Percentiles rank a stretch among this genome's conserved stretches.
Evolutionary conservation across 1,140 invertebrate species (phyloP).

Genomic region (Pseudachorutes palmiensis): DNA sequence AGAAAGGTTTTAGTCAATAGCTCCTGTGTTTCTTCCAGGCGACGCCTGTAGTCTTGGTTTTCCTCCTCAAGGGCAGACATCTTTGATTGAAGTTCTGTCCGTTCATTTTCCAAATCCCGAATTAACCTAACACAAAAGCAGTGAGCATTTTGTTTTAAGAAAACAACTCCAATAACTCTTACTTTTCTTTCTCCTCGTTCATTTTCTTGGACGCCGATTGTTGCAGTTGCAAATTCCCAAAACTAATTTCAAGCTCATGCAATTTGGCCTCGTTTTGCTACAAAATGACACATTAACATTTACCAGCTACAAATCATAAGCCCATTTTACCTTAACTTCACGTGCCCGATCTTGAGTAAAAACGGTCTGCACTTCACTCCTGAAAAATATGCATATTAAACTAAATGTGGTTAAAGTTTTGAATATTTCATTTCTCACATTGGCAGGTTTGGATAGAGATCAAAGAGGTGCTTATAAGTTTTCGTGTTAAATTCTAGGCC

Average conservation of each 20-base stretch:
- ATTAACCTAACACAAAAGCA: neutral
- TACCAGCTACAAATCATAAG: no score
- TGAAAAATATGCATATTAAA: conserved; percentile 14
- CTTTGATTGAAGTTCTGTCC: neutral
- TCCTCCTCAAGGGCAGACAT: neutral
- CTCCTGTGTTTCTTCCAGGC: neutral
- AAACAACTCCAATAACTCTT: neutral
- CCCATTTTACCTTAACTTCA: conserved; percentile 10
- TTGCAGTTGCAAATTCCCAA: neutral
- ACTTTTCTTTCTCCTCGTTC: conserved; percentile 5
- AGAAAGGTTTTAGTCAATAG: neutral
- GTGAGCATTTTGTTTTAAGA: neutral
- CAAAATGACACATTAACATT: conserved; percentile 4
- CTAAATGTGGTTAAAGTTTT: no score
- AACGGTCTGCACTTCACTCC: conserved; percentile 32
- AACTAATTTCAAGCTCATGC: neutral
- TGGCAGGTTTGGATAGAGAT: conserved; percentile 28
- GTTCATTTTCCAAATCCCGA: neutral
- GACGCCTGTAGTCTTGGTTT: neutral
- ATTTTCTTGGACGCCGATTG: neutral
- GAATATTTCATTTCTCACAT: conserved; percentile 18
- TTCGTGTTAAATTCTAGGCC: conserved; percentile 22
- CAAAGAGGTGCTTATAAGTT: conserved; percentile 33
- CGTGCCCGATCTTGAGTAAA: conserved; percentile 24
- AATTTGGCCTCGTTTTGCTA: conserved; percentile 9